Evolutionary conservation across 1,140 invertebrate species (phyloP).

Genomic region (Drosophila novamexicana): DNA sequence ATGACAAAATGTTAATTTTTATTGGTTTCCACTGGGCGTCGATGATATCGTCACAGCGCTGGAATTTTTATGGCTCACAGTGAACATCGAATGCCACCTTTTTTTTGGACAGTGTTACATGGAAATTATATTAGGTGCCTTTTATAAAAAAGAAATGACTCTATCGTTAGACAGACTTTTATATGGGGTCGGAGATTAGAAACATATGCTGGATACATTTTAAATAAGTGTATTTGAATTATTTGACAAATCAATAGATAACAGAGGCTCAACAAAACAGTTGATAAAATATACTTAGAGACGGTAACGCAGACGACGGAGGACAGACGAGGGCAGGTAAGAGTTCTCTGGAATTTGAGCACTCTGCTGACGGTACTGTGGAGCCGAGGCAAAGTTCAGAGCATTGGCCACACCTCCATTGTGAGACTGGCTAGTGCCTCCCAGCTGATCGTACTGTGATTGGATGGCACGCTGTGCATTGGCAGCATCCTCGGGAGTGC

Average conservation of each 20-base stretch:
- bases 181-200: conserved; percentile 8
- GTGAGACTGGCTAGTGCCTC: conserved; percentile 55
- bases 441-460: conserved; percentile 72
- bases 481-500: conserved; percentile 75
- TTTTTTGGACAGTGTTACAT: conserved; percentile 19
- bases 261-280: conserved; percentile 68
- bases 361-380: conserved; percentile 49
- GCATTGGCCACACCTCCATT: conserved; percentile 69
- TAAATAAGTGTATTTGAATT: conserved; percentile 62
- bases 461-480: conserved; percentile 75
- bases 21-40: conserved; percentile 67
- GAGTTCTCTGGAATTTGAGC: conserved; percentile 71
- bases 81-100: conserved; percentile 58
- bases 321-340: conserved; percentile 71
- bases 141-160: conserved; percentile 1
- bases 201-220: conserved; percentile 12
- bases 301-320: conserved; percentile 68
- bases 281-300: conserved; percentile 29
- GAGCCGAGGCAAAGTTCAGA: conserved; percentile 70
- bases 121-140: conserved; percentile 9
- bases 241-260: conserved; percentile 72
- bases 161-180: neutral
- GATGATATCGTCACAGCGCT: conserved; percentile 30
- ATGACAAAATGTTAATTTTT: conserved; percentile 66
- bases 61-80: conserved; percentile 69